These are phyloP conservation scores for Hyposmocoma kahamanoa DNA, from an alignment of 1,140 invertebrate species.

Conservation along the genomic window DNA sequence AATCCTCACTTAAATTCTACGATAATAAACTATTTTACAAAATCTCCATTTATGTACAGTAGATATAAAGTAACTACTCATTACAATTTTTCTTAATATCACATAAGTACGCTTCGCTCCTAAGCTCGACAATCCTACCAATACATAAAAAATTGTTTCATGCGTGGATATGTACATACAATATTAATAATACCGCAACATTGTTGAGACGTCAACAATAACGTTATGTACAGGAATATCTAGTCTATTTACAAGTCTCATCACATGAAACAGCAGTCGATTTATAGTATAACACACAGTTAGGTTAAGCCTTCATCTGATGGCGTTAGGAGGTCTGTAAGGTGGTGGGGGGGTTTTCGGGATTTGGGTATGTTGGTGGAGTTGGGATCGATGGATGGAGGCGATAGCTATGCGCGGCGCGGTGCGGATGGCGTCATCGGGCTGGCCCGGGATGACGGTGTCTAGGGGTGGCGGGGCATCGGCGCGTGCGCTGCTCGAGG, in stretches of 20 bases:
- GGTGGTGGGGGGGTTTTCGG: slow-evolving; percentile 70
- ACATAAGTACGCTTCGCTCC: slow-evolving; percentile 66
- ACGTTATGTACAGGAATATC: neutral
- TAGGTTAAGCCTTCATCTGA: slow-evolving; percentile 60
- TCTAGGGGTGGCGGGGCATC: slow-evolving; percentile 10
- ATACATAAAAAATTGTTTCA: slow-evolving; percentile 43
- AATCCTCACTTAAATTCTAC: slow-evolving; percentile 23
- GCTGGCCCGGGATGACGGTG: slow-evolving; percentile 48
- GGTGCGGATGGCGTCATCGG: slow-evolving; percentile 29
- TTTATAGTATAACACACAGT: slow-evolving; percentile 55
- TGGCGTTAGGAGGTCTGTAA: slow-evolving; percentile 58
- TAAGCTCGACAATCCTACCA: slow-evolving; percentile 37
- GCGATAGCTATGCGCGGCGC: slow-evolving; percentile 21
- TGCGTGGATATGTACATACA: slow-evolving; percentile 48
- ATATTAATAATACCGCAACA: slow-evolving; percentile 50
- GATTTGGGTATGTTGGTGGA: slow-evolving; percentile 13
- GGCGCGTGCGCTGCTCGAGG: slow-evolving; percentile 3
- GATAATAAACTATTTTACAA: slow-evolving; percentile 22
- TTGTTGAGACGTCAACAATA: slow-evolving; percentile 19
- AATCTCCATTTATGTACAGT: slow-evolving; percentile 11
- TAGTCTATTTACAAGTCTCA: slow-evolving; percentile 33
- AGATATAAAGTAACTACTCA: slow-evolving; percentile 5
- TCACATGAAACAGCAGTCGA: slow-evolving; percentile 67
- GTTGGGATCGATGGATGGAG: slow-evolving; percentile 35
- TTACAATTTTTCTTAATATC: slow-evolving; percentile 60